A percentile compares a stretch with the other conserved stretches of the same genome.
Evolutionary conservation across 2,797 vertebrate species (phyloP).

Genomic region (Enteromius argenteus): DNA sequence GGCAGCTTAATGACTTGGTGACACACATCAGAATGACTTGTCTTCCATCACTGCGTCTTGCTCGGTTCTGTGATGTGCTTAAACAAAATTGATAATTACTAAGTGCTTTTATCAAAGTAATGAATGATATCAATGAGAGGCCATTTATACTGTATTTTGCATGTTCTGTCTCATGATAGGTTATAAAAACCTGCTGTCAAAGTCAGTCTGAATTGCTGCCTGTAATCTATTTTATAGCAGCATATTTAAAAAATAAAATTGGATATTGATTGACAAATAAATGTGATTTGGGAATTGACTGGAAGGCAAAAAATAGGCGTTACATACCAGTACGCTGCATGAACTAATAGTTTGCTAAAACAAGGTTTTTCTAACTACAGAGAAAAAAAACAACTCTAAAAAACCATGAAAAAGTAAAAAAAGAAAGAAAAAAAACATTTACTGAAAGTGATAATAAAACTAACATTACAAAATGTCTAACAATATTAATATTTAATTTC

Average conservation of each 20-base stretch:
- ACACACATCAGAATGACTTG: conserved; percentile 79
- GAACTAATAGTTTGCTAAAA: neutral
- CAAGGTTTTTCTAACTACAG: neutral
- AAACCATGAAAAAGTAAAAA: neutral
- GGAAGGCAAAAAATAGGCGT: neutral
- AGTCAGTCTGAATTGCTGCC: conserved; percentile 3
- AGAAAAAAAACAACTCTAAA: neutral
- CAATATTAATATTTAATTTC: neutral
- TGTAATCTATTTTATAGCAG: neutral
- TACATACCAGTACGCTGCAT: neutral
- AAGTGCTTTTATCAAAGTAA: conserved; percentile 77
- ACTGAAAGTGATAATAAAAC: neutral
- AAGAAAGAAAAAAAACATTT: neutral
- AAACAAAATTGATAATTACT: conserved; percentile 82
- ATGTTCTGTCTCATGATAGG: conserved; percentile 63
- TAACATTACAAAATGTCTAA: neutral
- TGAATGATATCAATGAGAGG: conserved; percentile 75
- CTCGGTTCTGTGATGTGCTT: conserved; percentile 76
- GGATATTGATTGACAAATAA: neutral
- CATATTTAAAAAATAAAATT: neutral
- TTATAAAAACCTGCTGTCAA: conserved; percentile 60
- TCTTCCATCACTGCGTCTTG: conserved; percentile 76
- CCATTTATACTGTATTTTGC: conserved; percentile 74
- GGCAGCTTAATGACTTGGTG: conserved; percentile 81
- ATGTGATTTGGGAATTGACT: neutral